phyloP scores from a whole-genome alignment of 2,113 vertebrate species.

The Chinchilla lanigera region DNA sequence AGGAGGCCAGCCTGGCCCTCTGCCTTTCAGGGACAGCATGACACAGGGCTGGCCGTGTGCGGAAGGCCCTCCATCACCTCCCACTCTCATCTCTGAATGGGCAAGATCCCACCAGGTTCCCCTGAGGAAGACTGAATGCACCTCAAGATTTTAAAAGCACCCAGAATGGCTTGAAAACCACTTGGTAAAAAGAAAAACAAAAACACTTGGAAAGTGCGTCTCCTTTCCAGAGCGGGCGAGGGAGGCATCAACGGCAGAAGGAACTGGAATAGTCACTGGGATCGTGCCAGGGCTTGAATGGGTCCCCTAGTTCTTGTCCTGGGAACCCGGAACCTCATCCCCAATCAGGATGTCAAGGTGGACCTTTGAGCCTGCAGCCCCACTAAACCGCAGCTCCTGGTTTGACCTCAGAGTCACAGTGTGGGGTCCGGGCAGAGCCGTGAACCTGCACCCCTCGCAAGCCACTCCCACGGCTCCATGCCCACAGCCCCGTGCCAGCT shows the following conservation, averaged over 20 bases:
- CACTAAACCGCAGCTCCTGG: background rate
- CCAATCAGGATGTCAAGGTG: background rate
- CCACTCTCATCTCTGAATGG: background rate
- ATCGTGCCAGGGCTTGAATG: no score
- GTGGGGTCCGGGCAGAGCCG: background rate
- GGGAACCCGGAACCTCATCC: background rate
- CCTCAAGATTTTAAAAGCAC: background rate
- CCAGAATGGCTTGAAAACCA: background rate
- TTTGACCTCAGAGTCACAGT: background rate
- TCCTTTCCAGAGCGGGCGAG: background rate
- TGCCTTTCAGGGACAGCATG: background rate
- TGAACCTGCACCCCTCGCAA: fast-evolving
- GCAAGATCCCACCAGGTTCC: background rate
- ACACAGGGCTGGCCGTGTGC: background rate
- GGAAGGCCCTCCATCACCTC: background rate
- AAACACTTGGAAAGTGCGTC: background rate
- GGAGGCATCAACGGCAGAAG: background rate
- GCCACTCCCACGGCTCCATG: background rate
- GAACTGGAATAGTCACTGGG: no score
- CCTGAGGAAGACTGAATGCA: background rate
- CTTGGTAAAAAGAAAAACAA: background rate
- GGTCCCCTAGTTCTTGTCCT: background rate
- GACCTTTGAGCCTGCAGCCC: background rate
- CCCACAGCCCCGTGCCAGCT: background rate
- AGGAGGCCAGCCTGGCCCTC: background rate